Conservation (phyloP, 2,113 vertebrate species). For the Eptesicus fuscus region DNA sequence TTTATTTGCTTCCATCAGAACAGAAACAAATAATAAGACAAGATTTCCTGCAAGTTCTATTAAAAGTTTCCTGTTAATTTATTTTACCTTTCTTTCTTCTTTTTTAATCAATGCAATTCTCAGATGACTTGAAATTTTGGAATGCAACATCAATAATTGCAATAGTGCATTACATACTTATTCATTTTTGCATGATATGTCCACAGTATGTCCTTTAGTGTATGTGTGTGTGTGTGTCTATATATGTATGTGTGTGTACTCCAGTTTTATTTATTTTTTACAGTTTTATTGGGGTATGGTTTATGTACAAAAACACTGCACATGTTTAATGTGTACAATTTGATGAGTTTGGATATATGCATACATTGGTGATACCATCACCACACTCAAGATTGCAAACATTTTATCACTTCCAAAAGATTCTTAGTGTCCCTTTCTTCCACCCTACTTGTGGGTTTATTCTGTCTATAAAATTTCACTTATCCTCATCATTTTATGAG, state of each 20-base stretch:
- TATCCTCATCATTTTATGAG: background rate
- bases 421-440: background rate
- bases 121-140: background rate
- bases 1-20: background rate
- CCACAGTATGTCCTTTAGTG: background rate
- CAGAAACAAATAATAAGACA: background rate
- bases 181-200: background rate
- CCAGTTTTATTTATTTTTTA: background rate
- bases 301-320: background rate
- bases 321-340: background rate
- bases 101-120: background rate
- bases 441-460: background rate
- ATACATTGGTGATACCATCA: background rate
- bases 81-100: background rate
- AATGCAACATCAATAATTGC: background rate
- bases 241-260: background rate
- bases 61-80: background rate
- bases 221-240: background rate
- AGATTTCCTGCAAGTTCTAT: background rate
- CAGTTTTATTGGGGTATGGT: background rate
- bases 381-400: background rate
- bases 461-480: background rate
- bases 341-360: background rate
- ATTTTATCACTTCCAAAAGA: background rate
- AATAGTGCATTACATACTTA: background rate